A percentile compares a stretch with the other conserved stretches of the same genome.
Conservation (phyloP, 2,888 invertebrate species). For the Cephalotes varians region DNA sequence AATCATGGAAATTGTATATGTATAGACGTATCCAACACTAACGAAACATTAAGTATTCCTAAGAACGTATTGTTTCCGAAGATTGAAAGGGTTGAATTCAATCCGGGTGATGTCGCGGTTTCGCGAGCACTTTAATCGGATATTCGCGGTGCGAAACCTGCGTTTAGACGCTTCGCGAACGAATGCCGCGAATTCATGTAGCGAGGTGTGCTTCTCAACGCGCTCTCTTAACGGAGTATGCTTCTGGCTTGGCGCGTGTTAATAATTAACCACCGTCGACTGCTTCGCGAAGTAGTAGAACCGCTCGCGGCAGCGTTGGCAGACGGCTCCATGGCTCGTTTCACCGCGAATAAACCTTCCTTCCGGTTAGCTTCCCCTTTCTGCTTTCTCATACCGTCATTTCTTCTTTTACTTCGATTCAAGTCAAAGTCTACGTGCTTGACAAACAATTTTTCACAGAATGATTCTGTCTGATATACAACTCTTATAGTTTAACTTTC, state of each 20-base stretch:
- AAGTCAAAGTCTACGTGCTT: background rate
- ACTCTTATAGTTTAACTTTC: background rate
- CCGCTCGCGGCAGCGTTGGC: slow-evolving; percentile 63
- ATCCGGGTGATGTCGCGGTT: slow-evolving; percentile 44
- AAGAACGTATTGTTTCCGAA: background rate
- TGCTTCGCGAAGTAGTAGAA: slow-evolving; percentile 66
- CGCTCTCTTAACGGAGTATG: slow-evolving; percentile 69
- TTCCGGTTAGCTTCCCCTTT: slow-evolving; percentile 58
- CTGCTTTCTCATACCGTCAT: slow-evolving; percentile 32
- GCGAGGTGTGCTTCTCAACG: slow-evolving; percentile 42
- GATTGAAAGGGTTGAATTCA: slow-evolving; percentile 47
- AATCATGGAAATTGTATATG: background rate
- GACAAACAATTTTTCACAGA: slow-evolving; percentile 9
- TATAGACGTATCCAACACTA: background rate
- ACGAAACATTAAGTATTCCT: slow-evolving; percentile 7
- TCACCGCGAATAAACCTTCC: slow-evolving; percentile 66
- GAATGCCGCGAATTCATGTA: slow-evolving; percentile 52
- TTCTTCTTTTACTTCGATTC: slow-evolving; percentile 12
- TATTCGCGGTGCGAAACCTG: slow-evolving; percentile 68
- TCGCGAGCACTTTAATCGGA: slow-evolving; percentile 68
- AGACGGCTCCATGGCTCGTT: slow-evolving; percentile 73
- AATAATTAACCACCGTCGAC: slow-evolving; percentile 81
- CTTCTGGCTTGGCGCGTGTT: slow-evolving; percentile 75
- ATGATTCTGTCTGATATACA: background rate
- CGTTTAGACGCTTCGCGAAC: slow-evolving; percentile 69